Evolutionary conservation across 2,888 invertebrate genomes (phyloP).

Genomic region (Drosophila meridiana): DNA sequence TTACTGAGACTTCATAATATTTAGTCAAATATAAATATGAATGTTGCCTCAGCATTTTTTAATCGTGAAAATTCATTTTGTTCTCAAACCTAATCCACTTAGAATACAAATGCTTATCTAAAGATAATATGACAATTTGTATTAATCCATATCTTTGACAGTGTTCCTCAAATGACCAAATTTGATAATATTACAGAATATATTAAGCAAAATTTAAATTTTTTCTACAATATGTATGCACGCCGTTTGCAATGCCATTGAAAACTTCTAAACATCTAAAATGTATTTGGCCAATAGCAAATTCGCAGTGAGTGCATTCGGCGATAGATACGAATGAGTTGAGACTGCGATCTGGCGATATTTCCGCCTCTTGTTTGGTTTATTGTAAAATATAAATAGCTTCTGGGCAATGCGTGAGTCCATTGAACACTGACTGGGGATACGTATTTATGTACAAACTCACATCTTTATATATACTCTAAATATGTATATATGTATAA

Average conservation of each 20-base stretch:
- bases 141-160: neutral
- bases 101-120: neutral
- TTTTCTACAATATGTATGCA: neutral
- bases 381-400: slow-evolving; percentile 62
- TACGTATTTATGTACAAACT: slow-evolving; percentile 21
- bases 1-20: too few relatives aligned
- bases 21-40: too few relatives aligned
- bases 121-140: neutral
- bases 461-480: slow-evolving; percentile 7
- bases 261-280: slow-evolving; percentile 7
- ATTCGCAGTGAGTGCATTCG: slow-evolving; percentile 28
- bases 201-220: neutral
- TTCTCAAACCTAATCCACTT: neutral
- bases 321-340: slow-evolving; percentile 24
- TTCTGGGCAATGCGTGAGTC: slow-evolving; percentile 64
- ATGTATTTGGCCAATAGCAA: slow-evolving; percentile 8
- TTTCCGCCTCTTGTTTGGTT: slow-evolving; percentile 52
- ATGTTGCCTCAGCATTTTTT: neutral
- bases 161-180: neutral
- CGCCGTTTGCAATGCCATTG: slow-evolving; percentile 18
- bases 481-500: slow-evolving; percentile 14
- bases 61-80: neutral
- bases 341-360: slow-evolving; percentile 35
- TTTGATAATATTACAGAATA: neutral
- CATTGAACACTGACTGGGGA: slow-evolving; percentile 57